Evolutionary conservation across 2,888 invertebrate species (phyloP), one percentile per base, ranked within the genome.

Genomic region (Scaptodrosophila latifasciaeformis): DNA sequence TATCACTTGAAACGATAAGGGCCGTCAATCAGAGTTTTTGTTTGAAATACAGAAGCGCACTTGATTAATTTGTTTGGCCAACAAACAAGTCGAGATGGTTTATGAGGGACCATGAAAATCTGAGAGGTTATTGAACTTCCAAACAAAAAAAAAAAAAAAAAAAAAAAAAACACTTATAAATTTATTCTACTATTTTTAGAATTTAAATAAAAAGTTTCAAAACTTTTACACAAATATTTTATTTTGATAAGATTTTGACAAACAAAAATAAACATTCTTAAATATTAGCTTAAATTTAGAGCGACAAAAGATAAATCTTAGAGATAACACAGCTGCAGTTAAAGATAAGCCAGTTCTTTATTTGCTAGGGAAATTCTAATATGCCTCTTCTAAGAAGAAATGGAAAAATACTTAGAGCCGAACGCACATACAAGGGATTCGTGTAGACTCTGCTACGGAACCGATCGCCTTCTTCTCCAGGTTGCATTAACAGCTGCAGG

Each of bases 351-450:
- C 4, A 7, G n/a, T n/a, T n/a, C 24, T 24, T 24, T 5, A 24
- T 24, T 24, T 5, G 24, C 24, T 24, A 24, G 3, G 58, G 61
- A 69, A 82, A 82, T 35, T 83, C 82, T 39, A 84, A 53, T 12
- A 82, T 67, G 12, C 86, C 85, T 27, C 82, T 74, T 45, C 82
- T 70, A 48, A 76, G 72, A 15, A 86, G 67, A 62, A 84, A 86
- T 9, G 84, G 83, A 46, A 86, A 70, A 61, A 84, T 82, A 50
- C 77, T 82, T 4, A 82, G 60, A 29, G 80, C 74, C 2, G 85
- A 67, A 12, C 82, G 69, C 2, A 83, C 79, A 67, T 84, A 86
- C 4, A 85, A 55, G 0, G 84, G 84, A 76, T 84, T 84, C 34
- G 78, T 81, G 46, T 78, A 84, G 37, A 82, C 75, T 50, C 79